Conservation (phyloP, 2,113 vertebrate genomes). For the Psilopsiagon aymara region DNA sequence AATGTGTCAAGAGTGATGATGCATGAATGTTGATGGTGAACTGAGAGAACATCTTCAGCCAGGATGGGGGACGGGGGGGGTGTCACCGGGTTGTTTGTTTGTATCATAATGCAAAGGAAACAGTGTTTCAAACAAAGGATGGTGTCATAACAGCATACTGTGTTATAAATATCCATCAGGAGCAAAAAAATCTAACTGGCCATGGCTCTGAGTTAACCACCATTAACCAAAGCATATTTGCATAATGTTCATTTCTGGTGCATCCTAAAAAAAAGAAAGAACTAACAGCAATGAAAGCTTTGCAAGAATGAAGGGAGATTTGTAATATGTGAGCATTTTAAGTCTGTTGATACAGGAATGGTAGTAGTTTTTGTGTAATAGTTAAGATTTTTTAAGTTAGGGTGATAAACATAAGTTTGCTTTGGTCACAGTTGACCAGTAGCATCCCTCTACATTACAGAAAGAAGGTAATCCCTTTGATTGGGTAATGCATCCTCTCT, state of each 20-base stretch:
- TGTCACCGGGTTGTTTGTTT: not conserved
- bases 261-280: not conserved
- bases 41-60: not conserved
- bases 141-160: not conserved
- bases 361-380: not conserved
- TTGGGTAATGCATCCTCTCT: not conserved
- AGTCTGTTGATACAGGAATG: not conserved
- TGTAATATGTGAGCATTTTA: not conserved
- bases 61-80: not conserved
- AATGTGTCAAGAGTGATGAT: not conserved
- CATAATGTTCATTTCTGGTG: not conserved
- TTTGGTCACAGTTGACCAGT: not conserved
- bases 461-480: not conserved
- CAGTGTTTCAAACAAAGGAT: not conserved
- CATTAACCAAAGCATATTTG: not conserved
- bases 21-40: rapidly evolving
- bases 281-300: not conserved
- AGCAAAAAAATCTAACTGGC: not conserved
- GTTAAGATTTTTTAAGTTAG: not conserved
- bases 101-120: too few relatives aligned
- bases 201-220: not conserved
- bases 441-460: not conserved
- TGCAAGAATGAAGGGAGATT: not conserved
- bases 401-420: not conserved
- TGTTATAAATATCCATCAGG: not conserved